Base-by-base conservation (phyloP, 2,113 vertebrate species). In the Syngnathus typhle region DNA sequence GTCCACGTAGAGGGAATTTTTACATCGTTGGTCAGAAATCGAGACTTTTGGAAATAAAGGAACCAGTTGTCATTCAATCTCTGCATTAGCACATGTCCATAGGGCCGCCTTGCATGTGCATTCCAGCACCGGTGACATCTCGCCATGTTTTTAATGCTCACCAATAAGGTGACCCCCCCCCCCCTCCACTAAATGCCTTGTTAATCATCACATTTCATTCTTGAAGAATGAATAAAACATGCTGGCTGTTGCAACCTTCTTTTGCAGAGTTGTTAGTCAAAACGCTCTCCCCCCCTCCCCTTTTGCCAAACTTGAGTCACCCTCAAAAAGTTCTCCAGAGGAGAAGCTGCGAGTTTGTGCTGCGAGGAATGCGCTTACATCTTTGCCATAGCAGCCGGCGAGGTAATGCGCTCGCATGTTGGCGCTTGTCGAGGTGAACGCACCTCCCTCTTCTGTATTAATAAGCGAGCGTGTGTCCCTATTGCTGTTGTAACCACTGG, bases 361-460 rank as follows among this genome's bases (percentile, higher is more conserved):
- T 87, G 84, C 88, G 81, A 90, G 89, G 89, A 91, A 92, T 91
- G 89, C 86, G 75, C 71, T 77, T 78, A 83, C 87, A 89, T 91
- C 90, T 86, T 85, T 89, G 88, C 90, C 90, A 91, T 91, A 89
- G 88, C 88, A 91, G 91, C 80, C 86, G 79, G 66, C 70, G 77
- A 91, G 87, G 91, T 91, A 91, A 92, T 92, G 87, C 74, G 70
- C 81, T 85, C 79, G 76, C 91, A 65, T 91, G 91, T 89, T 70
- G 84, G 85, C 82, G 79, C 91, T 90, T 89, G 91, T 90, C 82
- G 81, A 78, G 76, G 77, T 55, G 68, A 84, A 84, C n/a, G 71
- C 84, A 69, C 84, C 84, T 88, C 87, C 83, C 83, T 87, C 88
- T 82, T 74, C 84, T 80, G 80, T 85, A 86, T 89, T 89, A 92